Percentiles rank a stretch among this genome's conserved stretches.
phyloP scores from a whole-genome alignment of 2,113 vertebrate genomes.

The Lycaon pictus region DNA sequence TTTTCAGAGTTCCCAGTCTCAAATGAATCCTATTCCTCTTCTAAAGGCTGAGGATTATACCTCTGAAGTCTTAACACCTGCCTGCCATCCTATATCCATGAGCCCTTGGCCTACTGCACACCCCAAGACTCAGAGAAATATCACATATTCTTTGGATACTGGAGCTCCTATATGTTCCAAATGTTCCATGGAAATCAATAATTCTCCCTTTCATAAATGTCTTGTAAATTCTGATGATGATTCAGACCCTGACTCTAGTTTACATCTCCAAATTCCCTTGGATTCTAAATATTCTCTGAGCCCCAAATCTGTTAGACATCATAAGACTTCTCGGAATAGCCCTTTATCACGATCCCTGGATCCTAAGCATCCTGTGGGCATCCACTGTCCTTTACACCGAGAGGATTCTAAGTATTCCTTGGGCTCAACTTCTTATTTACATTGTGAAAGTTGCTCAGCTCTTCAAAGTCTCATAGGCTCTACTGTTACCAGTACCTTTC shows the following conservation, averaged over 20 bases:
- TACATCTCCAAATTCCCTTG: background rate
- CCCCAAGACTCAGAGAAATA: background rate
- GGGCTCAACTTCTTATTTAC: conserved; percentile 37
- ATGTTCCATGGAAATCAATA: conserved; percentile 56
- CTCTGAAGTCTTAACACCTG: background rate
- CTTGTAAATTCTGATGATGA: conserved; percentile 35
- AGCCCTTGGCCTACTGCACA: background rate
- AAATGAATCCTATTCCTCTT: background rate
- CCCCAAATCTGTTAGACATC: background rate
- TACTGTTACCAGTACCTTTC: background rate
- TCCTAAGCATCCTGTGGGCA: background rate
- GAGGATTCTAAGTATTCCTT: conserved; percentile 32
- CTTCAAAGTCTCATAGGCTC: background rate
- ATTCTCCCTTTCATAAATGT: conserved; percentile 49
- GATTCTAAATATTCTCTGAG: conserved; percentile 52
- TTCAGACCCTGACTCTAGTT: conserved; percentile 15
- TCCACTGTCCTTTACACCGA: background rate
- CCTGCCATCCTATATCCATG: background rate
- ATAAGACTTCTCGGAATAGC: background rate
- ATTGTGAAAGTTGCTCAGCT: conserved; percentile 52
- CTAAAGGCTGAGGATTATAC: background rate
- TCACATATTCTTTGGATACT: background rate
- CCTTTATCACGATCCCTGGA: background rate
- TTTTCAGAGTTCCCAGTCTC: conserved; percentile 5
- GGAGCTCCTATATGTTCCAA: background rate